These are phyloP conservation scores for Alces alces DNA, from an alignment of 2,113 vertebrate genomes.

Conservation along the genomic window DNA sequence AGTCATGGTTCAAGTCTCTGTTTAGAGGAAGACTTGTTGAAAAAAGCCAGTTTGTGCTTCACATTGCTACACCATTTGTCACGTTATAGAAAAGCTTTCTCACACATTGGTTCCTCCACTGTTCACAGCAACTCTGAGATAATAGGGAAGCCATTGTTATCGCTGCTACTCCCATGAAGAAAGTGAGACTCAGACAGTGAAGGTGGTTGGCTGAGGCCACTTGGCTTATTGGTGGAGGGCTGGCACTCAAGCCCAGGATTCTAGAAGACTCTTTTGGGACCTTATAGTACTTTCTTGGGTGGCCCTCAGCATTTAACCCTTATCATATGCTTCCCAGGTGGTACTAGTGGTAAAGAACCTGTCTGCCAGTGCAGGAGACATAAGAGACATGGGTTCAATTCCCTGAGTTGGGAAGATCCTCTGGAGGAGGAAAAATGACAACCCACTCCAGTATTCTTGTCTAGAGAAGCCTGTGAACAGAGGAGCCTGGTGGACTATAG, in stretches of 20 bases:
- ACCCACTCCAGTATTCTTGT: background rate
- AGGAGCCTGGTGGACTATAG: background rate
- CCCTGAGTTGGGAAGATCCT: background rate
- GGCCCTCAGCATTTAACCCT: background rate
- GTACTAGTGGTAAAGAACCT: background rate
- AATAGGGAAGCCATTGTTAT: background rate
- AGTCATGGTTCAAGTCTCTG: background rate
- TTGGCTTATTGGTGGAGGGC: background rate
- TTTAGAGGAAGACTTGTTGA: background rate
- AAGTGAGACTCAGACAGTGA: background rate
- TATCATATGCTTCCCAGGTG: background rate
- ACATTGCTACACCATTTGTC: background rate
- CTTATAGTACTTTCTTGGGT: background rate
- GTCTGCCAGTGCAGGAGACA: background rate
- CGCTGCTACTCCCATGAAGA: accelerated
- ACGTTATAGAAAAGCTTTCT: background rate
- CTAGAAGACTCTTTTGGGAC: background rate
- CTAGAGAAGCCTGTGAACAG: background rate
- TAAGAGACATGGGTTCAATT: background rate
- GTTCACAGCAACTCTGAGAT: background rate
- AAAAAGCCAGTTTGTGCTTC: background rate
- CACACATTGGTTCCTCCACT: accelerated
- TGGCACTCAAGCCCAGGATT: background rate
- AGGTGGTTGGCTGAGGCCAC: background rate
- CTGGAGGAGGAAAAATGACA: background rate